Evolutionary conservation across 2,797 vertebrate genomes (phyloP).

Genomic region (Trachops cirrhosus): DNA sequence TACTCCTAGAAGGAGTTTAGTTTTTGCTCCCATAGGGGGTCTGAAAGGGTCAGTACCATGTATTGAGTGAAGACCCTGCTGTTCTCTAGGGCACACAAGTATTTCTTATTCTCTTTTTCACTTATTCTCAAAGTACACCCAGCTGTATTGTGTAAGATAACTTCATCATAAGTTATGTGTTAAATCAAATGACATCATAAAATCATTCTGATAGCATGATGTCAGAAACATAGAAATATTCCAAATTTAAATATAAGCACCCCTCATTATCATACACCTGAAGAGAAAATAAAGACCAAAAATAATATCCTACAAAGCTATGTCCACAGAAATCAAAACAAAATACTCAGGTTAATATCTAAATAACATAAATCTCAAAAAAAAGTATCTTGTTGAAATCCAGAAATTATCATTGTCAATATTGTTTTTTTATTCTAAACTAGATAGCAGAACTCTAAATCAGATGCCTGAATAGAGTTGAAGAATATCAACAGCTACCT

Average conservation of each 20-base stretch:
- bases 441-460: not conserved
- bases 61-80: not conserved
- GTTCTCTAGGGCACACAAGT: not conserved
- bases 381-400: not conserved
- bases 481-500: not conserved
- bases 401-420: not conserved
- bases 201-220: not conserved
- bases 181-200: not conserved
- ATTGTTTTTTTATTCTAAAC: not conserved
- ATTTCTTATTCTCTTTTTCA: not conserved
- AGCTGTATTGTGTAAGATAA: not conserved
- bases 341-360: not conserved
- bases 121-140: not conserved
- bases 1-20: not conserved
- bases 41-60: not conserved
- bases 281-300: not conserved
- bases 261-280: not conserved
- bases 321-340: not conserved
- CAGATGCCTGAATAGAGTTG: not conserved
- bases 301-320: not conserved
- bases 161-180: not conserved
- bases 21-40: not conserved
- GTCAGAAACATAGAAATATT: not conserved
- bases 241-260: not conserved
- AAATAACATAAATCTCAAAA: not conserved